phyloP scores from a whole-genome alignment of 1,140 invertebrate genomes.

The Bradysia coprophila region DNA sequence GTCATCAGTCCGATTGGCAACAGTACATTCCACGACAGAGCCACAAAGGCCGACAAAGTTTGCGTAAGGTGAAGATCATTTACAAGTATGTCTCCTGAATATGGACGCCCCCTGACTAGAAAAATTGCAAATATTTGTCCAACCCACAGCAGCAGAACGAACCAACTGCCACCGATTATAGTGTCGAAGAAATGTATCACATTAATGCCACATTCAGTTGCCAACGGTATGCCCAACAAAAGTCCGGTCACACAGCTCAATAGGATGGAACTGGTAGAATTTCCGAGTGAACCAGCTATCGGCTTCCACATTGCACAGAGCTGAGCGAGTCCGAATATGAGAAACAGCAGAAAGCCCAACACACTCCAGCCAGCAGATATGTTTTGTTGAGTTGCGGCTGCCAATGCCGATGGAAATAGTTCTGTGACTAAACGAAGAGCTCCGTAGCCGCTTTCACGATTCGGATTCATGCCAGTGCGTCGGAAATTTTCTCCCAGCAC shows the following conservation, averaged over 20 bases:
- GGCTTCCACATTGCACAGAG: conserved; percentile 36
- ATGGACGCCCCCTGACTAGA: conserved; percentile 63
- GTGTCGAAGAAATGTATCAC: conserved; percentile 74
- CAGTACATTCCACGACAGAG: conserved; percentile 78
- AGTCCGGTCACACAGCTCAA: conserved; percentile 68
- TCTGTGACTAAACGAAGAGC: conserved; percentile 63
- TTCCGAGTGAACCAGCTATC: conserved; percentile 54
- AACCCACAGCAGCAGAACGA: conserved; percentile 62
- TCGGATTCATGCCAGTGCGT: conserved; percentile 9
- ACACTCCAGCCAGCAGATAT: conserved; percentile 55
- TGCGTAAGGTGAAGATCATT: conserved; percentile 35
- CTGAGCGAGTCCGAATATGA: conserved; percentile 72
- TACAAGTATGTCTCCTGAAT: conserved; percentile 64
- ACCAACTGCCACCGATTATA: conserved; percentile 65
- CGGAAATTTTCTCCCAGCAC: conserved; percentile 24
- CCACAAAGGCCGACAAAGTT: conserved; percentile 46
- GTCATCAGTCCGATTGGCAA: conserved; percentile 61
- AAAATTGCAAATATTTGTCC: conserved; percentile 60
- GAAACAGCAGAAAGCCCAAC: conserved; percentile 67
- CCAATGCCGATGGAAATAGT: conserved; percentile 63
- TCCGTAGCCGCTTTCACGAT: conserved; percentile 51
- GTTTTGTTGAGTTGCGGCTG: conserved; percentile 34
- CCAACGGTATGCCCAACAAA: conserved; percentile 68
- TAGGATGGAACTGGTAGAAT: conserved; percentile 69
- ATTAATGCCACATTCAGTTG: conserved; percentile 71